A percentile compares a stretch with the other conserved stretches of the same genome.
phyloP scores from a whole-genome alignment of 2,888 invertebrate genomes.

The Hirtodrosophila cameraria region DNA sequence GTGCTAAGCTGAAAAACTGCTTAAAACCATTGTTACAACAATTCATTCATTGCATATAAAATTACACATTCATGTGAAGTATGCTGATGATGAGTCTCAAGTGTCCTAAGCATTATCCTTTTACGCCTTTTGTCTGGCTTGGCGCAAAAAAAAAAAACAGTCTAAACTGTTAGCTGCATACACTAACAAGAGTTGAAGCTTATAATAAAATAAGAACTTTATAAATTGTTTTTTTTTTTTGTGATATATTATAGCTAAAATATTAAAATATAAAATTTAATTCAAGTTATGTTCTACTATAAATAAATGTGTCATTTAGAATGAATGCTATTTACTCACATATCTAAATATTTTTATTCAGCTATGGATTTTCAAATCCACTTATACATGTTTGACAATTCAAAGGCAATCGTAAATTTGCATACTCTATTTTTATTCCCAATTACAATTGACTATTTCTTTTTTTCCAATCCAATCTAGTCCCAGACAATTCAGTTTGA shows the following conservation, averaged over 20 bases:
- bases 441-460: not conserved
- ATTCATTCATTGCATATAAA: conserved; percentile 14
- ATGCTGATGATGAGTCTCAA: conserved; percentile 66
- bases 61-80: conserved; percentile 43
- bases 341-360: too few relatives aligned
- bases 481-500: conserved; percentile 17
- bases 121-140: conserved; percentile 48
- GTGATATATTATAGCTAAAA: not conserved
- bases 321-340: too few relatives aligned
- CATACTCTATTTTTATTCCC: conserved; percentile 1
- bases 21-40: conserved; percentile 15
- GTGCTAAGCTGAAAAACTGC: not conserved
- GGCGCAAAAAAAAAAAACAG: not conserved
- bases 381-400: too few relatives aligned
- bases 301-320: too few relatives aligned
- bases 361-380: too few relatives aligned
- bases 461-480: not conserved
- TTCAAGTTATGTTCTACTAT: too few relatives aligned
- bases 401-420: not conserved
- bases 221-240: too few relatives aligned
- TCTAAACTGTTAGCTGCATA: not conserved
- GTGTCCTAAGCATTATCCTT: conserved; percentile 74
- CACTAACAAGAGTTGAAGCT: not conserved
- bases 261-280: not conserved
- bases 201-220: not conserved